phyloP scores from a whole-genome alignment of 2,113 vertebrate genomes.

The Ahaetulla prasina region DNA sequence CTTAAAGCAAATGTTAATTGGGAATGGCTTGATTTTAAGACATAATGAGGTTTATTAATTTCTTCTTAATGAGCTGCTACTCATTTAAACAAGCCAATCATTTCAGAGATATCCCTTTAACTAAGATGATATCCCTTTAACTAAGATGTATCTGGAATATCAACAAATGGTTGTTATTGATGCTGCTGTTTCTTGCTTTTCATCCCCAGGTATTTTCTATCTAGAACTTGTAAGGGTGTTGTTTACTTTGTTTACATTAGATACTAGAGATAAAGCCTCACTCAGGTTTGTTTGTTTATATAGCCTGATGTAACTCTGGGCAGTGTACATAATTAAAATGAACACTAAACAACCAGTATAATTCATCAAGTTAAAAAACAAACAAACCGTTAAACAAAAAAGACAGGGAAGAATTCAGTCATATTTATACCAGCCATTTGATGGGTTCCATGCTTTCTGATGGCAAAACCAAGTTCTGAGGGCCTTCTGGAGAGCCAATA shows the following conservation, averaged over 20 bases:
- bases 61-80: background rate
- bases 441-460: background rate
- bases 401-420: background rate
- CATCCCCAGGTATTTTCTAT: background rate
- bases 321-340: background rate
- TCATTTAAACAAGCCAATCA: background rate
- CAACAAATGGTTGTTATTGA: background rate
- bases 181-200: background rate
- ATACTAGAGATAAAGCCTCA: background rate
- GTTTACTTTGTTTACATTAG: background rate
- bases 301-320: background rate
- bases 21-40: background rate
- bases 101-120: background rate
- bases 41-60: background rate
- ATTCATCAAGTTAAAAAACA: background rate
- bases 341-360: background rate
- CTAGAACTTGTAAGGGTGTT: background rate
- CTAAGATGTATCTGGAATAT: background rate
- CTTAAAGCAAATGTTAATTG: background rate
- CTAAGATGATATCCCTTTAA: background rate
- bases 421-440: background rate
- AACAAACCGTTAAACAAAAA: background rate
- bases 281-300: background rate
- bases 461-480: background rate
- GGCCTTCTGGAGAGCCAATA: background rate